A percentile compares a stretch with the other conserved stretches of the same genome.
These are phyloP conservation scores for Apantesis nais DNA, from an alignment of 2,888 invertebrate genomes.

Conservation along the genomic window DNA sequence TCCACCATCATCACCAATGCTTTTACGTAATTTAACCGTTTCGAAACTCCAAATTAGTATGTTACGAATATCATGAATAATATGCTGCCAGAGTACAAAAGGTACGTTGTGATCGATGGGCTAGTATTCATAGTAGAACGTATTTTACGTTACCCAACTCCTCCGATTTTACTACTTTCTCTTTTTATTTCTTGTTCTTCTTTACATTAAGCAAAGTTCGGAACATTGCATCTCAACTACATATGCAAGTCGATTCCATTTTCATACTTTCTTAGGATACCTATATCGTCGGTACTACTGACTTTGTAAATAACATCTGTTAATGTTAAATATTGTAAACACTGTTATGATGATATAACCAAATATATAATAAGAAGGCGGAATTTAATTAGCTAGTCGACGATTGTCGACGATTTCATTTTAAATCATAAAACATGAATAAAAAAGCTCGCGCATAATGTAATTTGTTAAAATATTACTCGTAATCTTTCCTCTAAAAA, in stretches of 20 bases:
- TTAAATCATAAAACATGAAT: slow-evolving; percentile 49
- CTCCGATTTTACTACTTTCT: not conserved
- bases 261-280: not conserved
- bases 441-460: slow-evolving; percentile 54
- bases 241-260: not conserved
- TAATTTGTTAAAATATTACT: slow-evolving; percentile 59
- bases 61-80: too few species aligned
- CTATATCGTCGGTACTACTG: not conserved
- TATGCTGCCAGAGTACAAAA: not conserved
- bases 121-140: not conserved
- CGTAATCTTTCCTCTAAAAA: slow-evolving; percentile 62
- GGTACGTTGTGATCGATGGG: not conserved
- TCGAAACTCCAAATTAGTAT: too few species aligned
- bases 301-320: not conserved
- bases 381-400: slow-evolving; percentile 31
- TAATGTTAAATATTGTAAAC: not conserved
- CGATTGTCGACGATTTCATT: slow-evolving; percentile 51
- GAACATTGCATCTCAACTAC: not conserved
- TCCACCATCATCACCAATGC: too few species aligned
- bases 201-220: not conserved
- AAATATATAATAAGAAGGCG: slow-evolving; percentile 19
- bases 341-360: not conserved
- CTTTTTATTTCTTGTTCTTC: not conserved
- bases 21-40: too few species aligned
- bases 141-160: not conserved